Base-by-base conservation (phyloP, 2,797 vertebrate species). In the Gallirallus australis region DNA sequence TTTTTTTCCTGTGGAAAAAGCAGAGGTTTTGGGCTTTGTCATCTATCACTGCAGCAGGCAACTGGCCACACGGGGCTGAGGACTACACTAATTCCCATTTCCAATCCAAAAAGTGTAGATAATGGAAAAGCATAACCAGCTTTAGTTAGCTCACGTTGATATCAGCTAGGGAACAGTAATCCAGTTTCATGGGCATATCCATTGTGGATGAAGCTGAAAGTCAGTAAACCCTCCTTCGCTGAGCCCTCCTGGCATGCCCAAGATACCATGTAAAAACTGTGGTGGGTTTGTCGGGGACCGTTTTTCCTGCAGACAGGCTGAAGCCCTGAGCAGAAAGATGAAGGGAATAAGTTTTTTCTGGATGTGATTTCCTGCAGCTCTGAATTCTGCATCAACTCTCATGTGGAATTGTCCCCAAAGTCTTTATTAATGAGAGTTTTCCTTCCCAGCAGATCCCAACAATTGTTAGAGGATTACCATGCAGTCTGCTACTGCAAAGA, bases 351-450 rank as follows among this genome's bases (percentile, higher is more conserved):
- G 9, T 23, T 47, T 65, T 70, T 50, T 23, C 30, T 69, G 63
- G 63, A 63, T 25, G 28, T 14, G 61, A 75, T 59, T 86, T 70
- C 66, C 33, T 42, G 23, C 64, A 73, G 91, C 82, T 82, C 72
- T 25, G 76, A 83, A 77, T 39, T 79, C 80, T 76, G 47, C 73
- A 60, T 71, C 48, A 70, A 9, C 50, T 54, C 69, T 75, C 39
- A 23, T 3, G 6, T 48, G 42, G 87, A 82, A 42, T 45, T 86
- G 89, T 57, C 72, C 82, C 61, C 63, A 40, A 79, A 88, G 70
- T 57, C 87, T 91, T 81, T 53, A 39, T 75, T 93, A 94, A 95
- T 53, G 72, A 93, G 87, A 81, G 61, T 79, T 93, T 86, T 90
- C 91, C 79, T 89, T 81, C 86, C 79, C 4, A 0, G 6, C 0